Conservation (phyloP, 2,113 vertebrate genomes). For the Carlito syrichta region DNA sequence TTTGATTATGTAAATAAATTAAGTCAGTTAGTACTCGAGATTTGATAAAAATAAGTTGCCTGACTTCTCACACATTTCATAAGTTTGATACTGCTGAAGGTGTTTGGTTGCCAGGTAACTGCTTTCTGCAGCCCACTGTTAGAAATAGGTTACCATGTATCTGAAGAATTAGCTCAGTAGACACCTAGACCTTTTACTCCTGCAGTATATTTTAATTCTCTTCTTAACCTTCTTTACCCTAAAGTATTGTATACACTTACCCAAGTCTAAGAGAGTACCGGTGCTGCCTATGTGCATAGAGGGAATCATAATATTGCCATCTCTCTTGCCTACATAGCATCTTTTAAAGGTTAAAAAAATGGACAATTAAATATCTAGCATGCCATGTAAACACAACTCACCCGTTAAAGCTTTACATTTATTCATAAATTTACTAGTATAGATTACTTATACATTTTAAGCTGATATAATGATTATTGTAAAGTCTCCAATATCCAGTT, state of each 20-base stretch:
- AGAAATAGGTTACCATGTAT: neutral
- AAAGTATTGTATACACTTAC: neutral
- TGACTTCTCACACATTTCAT: neutral
- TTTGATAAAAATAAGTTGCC: neutral
- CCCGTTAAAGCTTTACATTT: neutral
- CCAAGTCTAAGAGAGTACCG: neutral
- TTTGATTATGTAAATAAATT: neutral
- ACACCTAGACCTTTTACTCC: neutral
- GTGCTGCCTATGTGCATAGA: neutral
- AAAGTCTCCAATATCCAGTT: neutral
- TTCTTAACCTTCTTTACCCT: neutral
- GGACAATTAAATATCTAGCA: neutral
- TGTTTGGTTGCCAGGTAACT: neutral
- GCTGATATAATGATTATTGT: neutral
- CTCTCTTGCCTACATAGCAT: neutral
- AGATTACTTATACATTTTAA: neutral
- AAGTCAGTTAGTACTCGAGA: neutral
- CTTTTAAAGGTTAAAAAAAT: neutral
- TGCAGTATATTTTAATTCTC: neutral
- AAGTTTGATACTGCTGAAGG: neutral
- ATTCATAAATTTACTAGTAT: neutral
- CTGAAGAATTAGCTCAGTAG: neutral
- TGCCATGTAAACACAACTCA: neutral
- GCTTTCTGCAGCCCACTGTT: neutral
- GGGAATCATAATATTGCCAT: neutral